Conservation (phyloP, 2,888 invertebrate genomes). For the Rugalucina vietnamica region DNA sequence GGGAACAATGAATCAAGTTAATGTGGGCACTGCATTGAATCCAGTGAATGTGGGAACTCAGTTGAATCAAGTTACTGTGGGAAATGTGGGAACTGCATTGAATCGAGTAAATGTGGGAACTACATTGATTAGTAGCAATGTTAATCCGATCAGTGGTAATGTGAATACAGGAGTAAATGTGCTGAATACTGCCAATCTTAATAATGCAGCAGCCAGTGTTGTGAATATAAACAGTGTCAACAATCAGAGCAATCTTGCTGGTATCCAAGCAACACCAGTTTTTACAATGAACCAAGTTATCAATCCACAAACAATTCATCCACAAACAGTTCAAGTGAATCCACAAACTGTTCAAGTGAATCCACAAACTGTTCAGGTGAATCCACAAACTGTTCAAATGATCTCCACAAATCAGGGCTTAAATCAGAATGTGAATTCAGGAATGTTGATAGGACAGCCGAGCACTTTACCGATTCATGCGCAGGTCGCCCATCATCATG, state of each 20-base stretch:
- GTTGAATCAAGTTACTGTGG: background rate
- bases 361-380: background rate
- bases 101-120: background rate
- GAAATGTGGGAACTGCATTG: background rate
- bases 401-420: background rate
- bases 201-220: background rate
- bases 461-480: background rate
- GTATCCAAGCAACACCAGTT: background rate
- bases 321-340: too few species aligned
- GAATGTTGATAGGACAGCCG: background rate
- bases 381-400: constrained; percentile 2
- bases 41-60: background rate
- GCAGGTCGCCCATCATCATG: background rate
- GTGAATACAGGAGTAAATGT: background rate
- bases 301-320: too few species aligned
- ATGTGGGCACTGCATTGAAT: background rate
- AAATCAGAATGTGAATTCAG: background rate
- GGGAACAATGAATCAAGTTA: background rate
- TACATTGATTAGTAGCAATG: too few species aligned
- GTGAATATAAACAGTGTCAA: background rate
- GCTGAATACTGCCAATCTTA: background rate
- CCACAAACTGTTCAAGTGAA: too few species aligned
- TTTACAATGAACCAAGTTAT: background rate
- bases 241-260: background rate
- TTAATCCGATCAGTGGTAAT: background rate